Evolutionary conservation across 2,113 vertebrate species (phyloP).

Genomic region (Xenopus borealis): DNA sequence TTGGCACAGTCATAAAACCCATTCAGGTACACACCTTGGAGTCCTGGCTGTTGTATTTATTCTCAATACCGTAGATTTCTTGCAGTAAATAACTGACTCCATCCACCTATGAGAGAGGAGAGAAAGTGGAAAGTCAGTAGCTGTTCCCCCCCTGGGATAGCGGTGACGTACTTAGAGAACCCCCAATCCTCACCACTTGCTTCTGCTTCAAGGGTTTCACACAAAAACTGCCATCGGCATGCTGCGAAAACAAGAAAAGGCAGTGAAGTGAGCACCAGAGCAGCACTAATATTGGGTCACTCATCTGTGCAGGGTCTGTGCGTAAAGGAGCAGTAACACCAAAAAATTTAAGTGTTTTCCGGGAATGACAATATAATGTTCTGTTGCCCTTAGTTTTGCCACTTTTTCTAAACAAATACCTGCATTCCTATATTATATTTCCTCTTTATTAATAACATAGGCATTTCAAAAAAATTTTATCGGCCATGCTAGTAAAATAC

Average conservation of each 20-base stretch:
- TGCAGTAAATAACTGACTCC: slow-evolving; percentile 96
- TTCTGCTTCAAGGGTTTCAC: slow-evolving; percentile 98
- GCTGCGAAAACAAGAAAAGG: slow-evolving; percentile 63
- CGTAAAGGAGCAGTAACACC: too few relatives aligned
- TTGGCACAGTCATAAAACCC: too few relatives aligned
- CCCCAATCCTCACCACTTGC: slow-evolving; percentile 79
- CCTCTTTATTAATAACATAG: too few relatives aligned
- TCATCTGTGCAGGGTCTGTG: too few relatives aligned
- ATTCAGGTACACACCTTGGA: slow-evolving; percentile 73
- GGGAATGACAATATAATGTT: too few relatives aligned
- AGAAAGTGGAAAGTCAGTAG: background rate
- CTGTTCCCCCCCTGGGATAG: background rate
- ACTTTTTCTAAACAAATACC: too few relatives aligned
- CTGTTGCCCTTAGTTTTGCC: too few relatives aligned
- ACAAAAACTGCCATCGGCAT: slow-evolving; percentile 90
- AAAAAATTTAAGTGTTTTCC: too few relatives aligned
- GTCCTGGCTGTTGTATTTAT: slow-evolving; percentile 95
- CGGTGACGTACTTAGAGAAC: background rate
- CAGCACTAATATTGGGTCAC: too few relatives aligned
- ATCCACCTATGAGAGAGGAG: slow-evolving; percentile 76
- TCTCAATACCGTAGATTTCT: slow-evolving; percentile 98
- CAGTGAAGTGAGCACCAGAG: background rate
- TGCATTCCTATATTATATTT: too few relatives aligned
- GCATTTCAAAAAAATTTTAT: too few relatives aligned
- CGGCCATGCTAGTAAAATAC: too few relatives aligned